phyloP scores from a whole-genome alignment of 2,113 vertebrate genomes.

The Lathamus discolor region DNA sequence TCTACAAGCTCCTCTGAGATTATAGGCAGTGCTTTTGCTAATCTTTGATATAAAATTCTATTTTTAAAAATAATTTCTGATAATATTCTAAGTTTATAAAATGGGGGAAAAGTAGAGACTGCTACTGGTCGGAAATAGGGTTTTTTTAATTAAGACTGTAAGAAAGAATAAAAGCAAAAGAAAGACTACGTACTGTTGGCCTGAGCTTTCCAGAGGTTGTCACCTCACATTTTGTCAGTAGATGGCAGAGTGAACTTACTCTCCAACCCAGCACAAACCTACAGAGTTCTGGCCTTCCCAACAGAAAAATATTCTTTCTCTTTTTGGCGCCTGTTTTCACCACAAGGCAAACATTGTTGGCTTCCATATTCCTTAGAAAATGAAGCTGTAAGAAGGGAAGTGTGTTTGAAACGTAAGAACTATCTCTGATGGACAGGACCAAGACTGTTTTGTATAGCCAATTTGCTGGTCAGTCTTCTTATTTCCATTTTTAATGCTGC shows the following conservation, averaged over 20 bases:
- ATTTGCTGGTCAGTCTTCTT: background rate
- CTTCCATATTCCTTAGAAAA: background rate
- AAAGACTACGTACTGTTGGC: background rate
- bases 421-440: background rate
- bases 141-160: background rate
- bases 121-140: background rate
- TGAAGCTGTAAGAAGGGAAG: background rate
- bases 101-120: background rate
- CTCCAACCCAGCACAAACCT: background rate
- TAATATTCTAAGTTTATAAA: background rate
- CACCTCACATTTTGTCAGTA: background rate
- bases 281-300: fast-evolving
- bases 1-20: background rate
- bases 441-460: background rate
- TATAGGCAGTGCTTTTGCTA: background rate
- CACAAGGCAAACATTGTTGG: background rate
- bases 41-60: background rate
- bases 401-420: background rate
- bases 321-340: background rate
- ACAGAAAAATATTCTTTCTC: background rate
- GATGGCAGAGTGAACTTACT: background rate
- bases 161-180: background rate
- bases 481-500: background rate
- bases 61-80: background rate
- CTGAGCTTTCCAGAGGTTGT: background rate